A percentile compares a stretch with the other conserved stretches of the same genome.
Evolutionary conservation across 2,888 invertebrate genomes (phyloP).

Genomic region (Peribatodes rhomboidaria): DNA sequence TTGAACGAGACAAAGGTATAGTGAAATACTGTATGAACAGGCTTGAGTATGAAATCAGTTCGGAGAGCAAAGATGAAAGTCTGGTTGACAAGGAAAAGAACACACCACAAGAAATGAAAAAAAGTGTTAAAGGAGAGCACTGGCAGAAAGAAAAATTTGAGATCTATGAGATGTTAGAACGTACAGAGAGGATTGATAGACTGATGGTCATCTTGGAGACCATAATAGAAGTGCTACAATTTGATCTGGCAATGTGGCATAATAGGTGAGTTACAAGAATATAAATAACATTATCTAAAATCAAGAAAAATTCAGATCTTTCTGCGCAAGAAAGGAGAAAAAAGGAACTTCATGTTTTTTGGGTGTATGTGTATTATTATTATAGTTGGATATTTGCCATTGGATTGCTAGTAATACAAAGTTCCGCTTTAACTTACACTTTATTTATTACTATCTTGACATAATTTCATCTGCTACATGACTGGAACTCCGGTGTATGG

Average conservation of each 20-base stretch:
- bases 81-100: slow-evolving; percentile 68
- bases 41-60: slow-evolving; percentile 71
- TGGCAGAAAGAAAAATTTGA: slow-evolving; percentile 79
- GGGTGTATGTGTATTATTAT: too few species aligned
- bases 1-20: slow-evolving; percentile 67
- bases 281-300: not conserved
- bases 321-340: too few species aligned
- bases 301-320: too few species aligned
- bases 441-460: too few species aligned
- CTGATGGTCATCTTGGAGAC: slow-evolving; percentile 81
- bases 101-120: slow-evolving; percentile 70
- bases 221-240: slow-evolving; percentile 83
- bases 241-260: slow-evolving; percentile 86
- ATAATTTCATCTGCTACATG: too few species aligned
- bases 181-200: slow-evolving; percentile 79
- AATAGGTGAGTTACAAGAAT: slow-evolving; percentile 68
- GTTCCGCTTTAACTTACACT: too few species aligned
- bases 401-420: too few species aligned
- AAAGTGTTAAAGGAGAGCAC: slow-evolving; percentile 70
- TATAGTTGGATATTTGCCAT: too few species aligned
- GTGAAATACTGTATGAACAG: slow-evolving; percentile 77
- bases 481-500: too few species aligned
- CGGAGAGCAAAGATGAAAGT: slow-evolving; percentile 67
- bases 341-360: too few species aligned
- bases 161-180: slow-evolving; percentile 71